Evolutionary conservation across 2,797 vertebrate species (phyloP), one percentile per base, ranked within the genome.

Genomic region (Microcaecilia unicolor): DNA sequence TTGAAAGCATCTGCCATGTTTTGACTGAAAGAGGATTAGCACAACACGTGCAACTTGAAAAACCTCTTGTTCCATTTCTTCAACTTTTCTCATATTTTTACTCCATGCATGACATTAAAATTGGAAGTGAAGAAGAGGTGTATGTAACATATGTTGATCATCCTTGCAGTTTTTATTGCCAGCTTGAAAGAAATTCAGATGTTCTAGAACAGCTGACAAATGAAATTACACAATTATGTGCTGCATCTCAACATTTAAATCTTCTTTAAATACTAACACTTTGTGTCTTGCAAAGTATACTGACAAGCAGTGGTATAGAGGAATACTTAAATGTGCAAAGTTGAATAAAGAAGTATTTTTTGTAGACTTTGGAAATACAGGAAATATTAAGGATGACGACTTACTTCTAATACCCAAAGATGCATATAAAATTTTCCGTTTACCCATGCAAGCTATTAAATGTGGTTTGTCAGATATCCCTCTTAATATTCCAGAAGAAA

Each of bases 281-380:
- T 44, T 93, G 60, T 99, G 90, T 56, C 89, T 99, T 61, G 93
- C 90, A 3, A 93, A 74, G 52, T 93, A 91, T 43, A 84, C 61
- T 2, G 90, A 99, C 50, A 75, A 78, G 18, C 65, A 79, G 18
- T 99, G 94, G 96, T 95, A 95, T 22, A 85, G 96, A 34, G 93
- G 81, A 17, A 55, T 86, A 29, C 73, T 92, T 38, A 72, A 43
- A 25, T 70, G 75, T 36, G 67, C 53, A 55, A 63, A 76, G 2
- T 76, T 85, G 7, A 68, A 48, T 2, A 49, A 64, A 10, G 41
- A 64, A 10, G 41, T 97, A 14, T 83, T 93, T 30, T 98, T 97
- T 82, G 93, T 98, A 53, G 96, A 99, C 71, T 97, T 90, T 51
- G 96, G 96, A 1, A 86, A 97, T 59, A 87, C 76, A 8, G 68